These are phyloP conservation scores for Perca schrenkii DNA, from an alignment of 2,113 vertebrate species.

Conservation along the genomic window DNA sequence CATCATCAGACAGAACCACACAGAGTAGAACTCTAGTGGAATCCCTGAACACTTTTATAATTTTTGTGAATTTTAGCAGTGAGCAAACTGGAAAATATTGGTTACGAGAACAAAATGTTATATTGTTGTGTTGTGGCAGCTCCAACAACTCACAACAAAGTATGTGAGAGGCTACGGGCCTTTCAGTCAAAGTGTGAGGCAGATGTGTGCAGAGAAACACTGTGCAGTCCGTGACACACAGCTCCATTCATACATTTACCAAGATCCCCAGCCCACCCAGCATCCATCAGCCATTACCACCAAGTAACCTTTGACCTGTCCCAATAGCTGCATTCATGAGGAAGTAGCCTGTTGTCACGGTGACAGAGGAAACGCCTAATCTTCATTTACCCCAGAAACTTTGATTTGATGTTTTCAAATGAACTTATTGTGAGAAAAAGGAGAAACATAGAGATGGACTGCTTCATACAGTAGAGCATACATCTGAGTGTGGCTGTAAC, in stretches of 20 bases:
- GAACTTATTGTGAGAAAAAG: not conserved
- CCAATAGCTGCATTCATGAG: slow-evolving; percentile 41
- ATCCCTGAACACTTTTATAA: not conserved
- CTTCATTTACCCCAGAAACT: not conserved
- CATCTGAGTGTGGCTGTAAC: not conserved
- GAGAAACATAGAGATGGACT: not conserved
- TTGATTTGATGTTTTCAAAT: not conserved
- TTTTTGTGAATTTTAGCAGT: not conserved
- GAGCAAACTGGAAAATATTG: not conserved
- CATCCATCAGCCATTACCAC: slow-evolving; percentile 53
- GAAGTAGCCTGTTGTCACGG: slow-evolving; percentile 58
- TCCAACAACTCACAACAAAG: not conserved
- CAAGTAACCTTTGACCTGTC: slow-evolving; percentile 49
- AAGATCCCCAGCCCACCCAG: slow-evolving; percentile 31
- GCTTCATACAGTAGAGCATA: not conserved
- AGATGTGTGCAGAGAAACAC: slow-evolving; percentile 26
- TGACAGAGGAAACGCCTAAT: slow-evolving; percentile 38
- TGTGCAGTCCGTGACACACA: slow-evolving; percentile 55
- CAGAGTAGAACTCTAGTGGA: not conserved
- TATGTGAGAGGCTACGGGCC: not conserved
- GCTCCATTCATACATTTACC: slow-evolving; percentile 63
- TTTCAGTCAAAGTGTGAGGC: not conserved
- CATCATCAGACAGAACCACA: not conserved
- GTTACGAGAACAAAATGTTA: not conserved
- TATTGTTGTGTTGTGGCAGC: not conserved